Evolutionary conservation across 1,140 invertebrate species (phyloP), one percentile per base, ranked within the genome.

Genomic region (Drosophila takahashii): DNA sequence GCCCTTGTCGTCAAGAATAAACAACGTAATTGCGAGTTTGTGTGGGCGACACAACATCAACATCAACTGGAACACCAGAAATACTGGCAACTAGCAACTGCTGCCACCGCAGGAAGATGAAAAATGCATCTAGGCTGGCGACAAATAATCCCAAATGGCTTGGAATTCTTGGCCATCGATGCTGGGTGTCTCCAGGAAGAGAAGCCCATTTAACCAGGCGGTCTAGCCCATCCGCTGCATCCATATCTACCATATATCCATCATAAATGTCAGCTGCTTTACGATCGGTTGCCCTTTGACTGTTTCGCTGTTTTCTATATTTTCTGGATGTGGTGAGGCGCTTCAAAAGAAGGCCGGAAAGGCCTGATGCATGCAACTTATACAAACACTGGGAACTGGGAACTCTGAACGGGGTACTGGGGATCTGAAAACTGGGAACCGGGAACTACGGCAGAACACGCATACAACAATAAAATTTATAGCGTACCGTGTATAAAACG

Each of bases 1-100:
- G 61, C 75, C 69, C 77, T 87, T 86, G 81, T 86, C 79, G 73
- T 79, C 76, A 58, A 89, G 83, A 87, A 89, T 87, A 87, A 87
- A 87, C 83, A 87, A 77, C 83, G 79, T 87, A 87, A 87, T 87
- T 87, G 83, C 83, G 69, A 89, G 84, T 77, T 89, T 87, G 84
- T 79, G 83, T 87, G 79, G 83, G 84, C 84, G 83, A 79, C 84
- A 76, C 74, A 87, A 70, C 41, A 78, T 60, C 44, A 54, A 64
- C 41, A 53, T 32, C 34, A 53, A 67, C 44, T 51, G 22, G 50
- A 50, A 16, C 64, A 60, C 32, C 47, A 59, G 11, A 45, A 8
- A 44, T 18, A 16, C 39, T 7, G 18, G 41, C 18, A 10, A 45
- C 42, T 29, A 72, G 27, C 32, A 54, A 45, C 54, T 42, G 32